Evolutionary conservation across 1,140 invertebrate genomes (phyloP).

Genomic region (Anadara kagoshimensis): DNA sequence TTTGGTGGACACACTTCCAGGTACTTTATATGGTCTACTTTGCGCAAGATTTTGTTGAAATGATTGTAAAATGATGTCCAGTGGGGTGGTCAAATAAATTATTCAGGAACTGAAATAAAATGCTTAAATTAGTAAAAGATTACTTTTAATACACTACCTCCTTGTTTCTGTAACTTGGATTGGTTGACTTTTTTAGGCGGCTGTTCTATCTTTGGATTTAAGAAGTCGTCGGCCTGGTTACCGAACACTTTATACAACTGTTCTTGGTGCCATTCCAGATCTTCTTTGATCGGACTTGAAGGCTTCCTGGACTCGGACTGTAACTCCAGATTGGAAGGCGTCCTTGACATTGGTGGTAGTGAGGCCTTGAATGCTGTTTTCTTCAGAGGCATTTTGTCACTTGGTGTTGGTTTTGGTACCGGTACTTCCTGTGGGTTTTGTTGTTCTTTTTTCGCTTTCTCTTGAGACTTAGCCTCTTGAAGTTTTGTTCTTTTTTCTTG

Average conservation of each 20-base stretch:
- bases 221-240: conserved; percentile 46
- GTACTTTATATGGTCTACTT: no score
- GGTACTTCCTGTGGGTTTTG: neutral
- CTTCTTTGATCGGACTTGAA: conserved; percentile 17
- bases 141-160: conserved; percentile 32
- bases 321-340: conserved; percentile 26
- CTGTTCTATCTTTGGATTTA: conserved; percentile 54
- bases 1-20: no score
- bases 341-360: conserved; percentile 34
- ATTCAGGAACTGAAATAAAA: no score
- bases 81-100: no score
- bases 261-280: conserved; percentile 47
- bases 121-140: no score
- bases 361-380: conserved; percentile 23
- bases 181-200: conserved; percentile 38
- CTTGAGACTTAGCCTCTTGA: neutral
- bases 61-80: no score
- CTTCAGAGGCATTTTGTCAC: conserved; percentile 3
- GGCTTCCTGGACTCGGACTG: conserved; percentile 11
- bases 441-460: no score
- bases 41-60: no score
- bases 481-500: conserved; percentile 22
- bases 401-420: neutral
- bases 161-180: conserved; percentile 39
- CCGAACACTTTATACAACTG: conserved; percentile 52